These are phyloP conservation scores for Haliclona indistincta DNA, from an alignment of 37 sponge, comb jelly and placozoan species.

Conservation along the genomic window DNA sequence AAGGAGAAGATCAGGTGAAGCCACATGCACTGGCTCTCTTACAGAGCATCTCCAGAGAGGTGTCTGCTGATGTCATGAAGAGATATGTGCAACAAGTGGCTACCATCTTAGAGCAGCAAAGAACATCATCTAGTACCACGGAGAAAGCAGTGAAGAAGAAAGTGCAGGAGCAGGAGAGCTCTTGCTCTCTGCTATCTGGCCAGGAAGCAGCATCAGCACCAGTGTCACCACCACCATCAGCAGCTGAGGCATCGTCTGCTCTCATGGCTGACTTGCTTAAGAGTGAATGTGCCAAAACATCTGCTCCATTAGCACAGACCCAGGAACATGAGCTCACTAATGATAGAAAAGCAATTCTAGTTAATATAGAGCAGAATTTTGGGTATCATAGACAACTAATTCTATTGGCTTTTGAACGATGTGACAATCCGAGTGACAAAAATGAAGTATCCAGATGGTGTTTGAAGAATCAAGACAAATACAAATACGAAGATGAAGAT, in stretches of 20 bases:
- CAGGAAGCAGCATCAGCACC: background rate
- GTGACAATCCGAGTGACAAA: background rate
- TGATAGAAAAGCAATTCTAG: slow-evolving; percentile 7
- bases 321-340: slow-evolving; percentile 14
- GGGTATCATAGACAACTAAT: background rate
- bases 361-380: background rate
- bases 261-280: background rate
- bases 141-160: no score
- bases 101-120: background rate
- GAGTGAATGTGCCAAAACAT: background rate
- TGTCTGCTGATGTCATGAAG: background rate
- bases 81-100: background rate
- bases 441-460: slow-evolving; percentile 24
- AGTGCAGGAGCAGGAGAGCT: no score
- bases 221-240: background rate
- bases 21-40: slow-evolving; percentile 25
- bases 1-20: background rate
- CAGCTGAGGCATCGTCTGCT: background rate
- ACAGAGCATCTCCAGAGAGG: slow-evolving; percentile 29
- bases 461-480: slow-evolving; percentile 14
- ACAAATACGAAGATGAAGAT: background rate
- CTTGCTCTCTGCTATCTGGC: no score
- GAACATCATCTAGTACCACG: no score
- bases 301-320: no score
- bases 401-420: slow-evolving; percentile 25